Conservation (phyloP, 30 jellyfish, hydroid and myxozoan genomes). For the Aurelia aurita region DNA sequence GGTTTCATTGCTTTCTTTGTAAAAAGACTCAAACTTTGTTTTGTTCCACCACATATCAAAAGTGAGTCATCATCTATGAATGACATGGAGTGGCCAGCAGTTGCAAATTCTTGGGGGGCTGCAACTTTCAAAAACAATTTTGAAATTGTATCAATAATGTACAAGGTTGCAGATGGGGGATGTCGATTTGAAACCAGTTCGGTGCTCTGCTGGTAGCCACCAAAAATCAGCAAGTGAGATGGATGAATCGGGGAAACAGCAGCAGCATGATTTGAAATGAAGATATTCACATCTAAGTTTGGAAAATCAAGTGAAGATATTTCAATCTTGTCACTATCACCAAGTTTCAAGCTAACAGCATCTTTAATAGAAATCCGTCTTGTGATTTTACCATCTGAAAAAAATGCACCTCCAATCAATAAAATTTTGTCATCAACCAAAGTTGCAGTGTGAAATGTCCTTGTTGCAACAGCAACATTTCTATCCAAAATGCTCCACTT, state of each 20-base stretch:
- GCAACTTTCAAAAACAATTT: background rate
- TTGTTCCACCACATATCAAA: background rate
- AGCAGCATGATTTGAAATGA: background rate
- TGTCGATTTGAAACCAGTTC: background rate
- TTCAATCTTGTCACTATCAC: background rate
- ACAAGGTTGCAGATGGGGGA: background rate
- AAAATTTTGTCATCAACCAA: background rate
- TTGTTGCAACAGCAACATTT: background rate
- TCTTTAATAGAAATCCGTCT: background rate
- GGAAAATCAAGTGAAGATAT: background rate
- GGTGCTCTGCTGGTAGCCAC: background rate
- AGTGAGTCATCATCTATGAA: background rate
- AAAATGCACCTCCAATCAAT: background rate
- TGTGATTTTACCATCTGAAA: background rate
- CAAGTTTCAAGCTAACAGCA: background rate
- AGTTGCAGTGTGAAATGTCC: background rate
- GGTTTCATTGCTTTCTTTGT: background rate
- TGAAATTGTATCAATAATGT: background rate
- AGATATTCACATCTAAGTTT: background rate
- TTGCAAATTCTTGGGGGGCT: background rate
- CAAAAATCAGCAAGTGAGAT: background rate
- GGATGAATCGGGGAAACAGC: background rate
- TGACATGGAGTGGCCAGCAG: background rate
- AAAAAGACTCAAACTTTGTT: background rate
- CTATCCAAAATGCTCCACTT: background rate